These are phyloP conservation scores for Cebidichthys violaceus DNA, from an alignment of 2,113 vertebrate species.

Conservation along the genomic window DNA sequence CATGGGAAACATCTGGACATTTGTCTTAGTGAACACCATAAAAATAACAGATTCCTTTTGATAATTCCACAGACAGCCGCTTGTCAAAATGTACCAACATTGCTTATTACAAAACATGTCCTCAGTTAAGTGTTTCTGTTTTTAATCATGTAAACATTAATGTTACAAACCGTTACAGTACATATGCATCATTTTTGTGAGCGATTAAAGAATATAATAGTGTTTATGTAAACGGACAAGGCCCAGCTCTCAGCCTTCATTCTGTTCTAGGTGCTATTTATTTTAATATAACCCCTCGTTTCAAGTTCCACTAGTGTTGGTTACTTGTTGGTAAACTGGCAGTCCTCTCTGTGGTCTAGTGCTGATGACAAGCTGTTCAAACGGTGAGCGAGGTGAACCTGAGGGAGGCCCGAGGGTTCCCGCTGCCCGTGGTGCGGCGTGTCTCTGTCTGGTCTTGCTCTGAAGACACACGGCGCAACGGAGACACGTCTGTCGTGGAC, in stretches of 20 bases:
- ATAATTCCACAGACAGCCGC: slow-evolving; percentile 28
- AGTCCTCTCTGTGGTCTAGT: slow-evolving; percentile 50
- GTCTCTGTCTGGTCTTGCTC: slow-evolving; percentile 65
- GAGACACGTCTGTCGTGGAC: slow-evolving; percentile 52
- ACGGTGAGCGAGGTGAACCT: slow-evolving; percentile 59
- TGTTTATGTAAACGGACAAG: slow-evolving; percentile 62
- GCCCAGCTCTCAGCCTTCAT: slow-evolving; percentile 48
- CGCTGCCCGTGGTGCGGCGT: slow-evolving; percentile 70
- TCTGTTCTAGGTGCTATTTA: slow-evolving; percentile 48
- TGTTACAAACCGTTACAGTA: slow-evolving; percentile 60
- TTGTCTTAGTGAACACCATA: slow-evolving; percentile 45
- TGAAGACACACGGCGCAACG: slow-evolving; percentile 46
- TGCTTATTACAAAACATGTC: slow-evolving; percentile 32
- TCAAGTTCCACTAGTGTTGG: slow-evolving; percentile 44
- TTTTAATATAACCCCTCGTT: slow-evolving; percentile 25
- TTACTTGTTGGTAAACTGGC: slow-evolving; percentile 59
- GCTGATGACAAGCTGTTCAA: slow-evolving; percentile 59
- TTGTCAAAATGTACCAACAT: slow-evolving; percentile 38
- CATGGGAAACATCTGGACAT: slow-evolving; percentile 43
- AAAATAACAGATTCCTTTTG: slow-evolving; percentile 40
- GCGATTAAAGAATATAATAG: slow-evolving; percentile 47
- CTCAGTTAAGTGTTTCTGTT: slow-evolving; percentile 47
- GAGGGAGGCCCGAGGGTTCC: slow-evolving; percentile 55
- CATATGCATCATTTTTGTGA: slow-evolving; percentile 56
- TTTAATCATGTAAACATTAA: slow-evolving; percentile 56